Evolutionary conservation across 1,140 invertebrate genomes (phyloP), one percentile per base, ranked within the genome.

Genomic region (Uloborus diversus): DNA sequence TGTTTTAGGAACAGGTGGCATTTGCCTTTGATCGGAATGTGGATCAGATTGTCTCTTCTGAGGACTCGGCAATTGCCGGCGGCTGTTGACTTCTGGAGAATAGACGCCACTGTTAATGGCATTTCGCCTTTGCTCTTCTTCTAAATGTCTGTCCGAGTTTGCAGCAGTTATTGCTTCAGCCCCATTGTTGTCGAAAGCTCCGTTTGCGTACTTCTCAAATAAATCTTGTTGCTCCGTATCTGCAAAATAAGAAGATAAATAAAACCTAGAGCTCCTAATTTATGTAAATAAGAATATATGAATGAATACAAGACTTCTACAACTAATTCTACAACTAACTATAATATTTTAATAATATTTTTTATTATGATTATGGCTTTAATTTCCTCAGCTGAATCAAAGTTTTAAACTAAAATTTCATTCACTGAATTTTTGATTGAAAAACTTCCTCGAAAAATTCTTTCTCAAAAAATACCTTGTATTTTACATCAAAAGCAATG

Each of bases 121-220:
- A 23, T 79, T 79, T 35, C 56, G 57, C 28, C 76, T 37, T 17
- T 79, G 76, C 20, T 79, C 76, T 51, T 79, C 76, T 4, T 79
- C 76, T n/a, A 25, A n/a, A 23, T 78, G 59, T 4, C 32, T n/a
- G 27, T 73, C 62, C 11, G 56, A 73, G 25, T 28, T 61, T 9
- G 53, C n/a, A n/a, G n/a, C n/a, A n/a, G 35, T 5, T 28, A 23
- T n/a, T n/a, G 11, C n/a, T 53, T 14, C n/a, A 17, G 13, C 5
- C 13, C n/a, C 13, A 20, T 17, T 20, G 13, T 73, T 57, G 11
- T 35, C 70, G 17, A 11, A 14, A 32, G 28, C 14, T 20, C 33
- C 33, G 13, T 32, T 73, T 25, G 61, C 37, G 9, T 23, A 5
- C 27, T 62, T 73, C 14, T 73, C 57, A 33, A 73, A 73, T 0